Evolutionary conservation across 35 echinoderm and acorn worm species (phyloP).

Genomic region (Eucidaris tribuloides): DNA sequence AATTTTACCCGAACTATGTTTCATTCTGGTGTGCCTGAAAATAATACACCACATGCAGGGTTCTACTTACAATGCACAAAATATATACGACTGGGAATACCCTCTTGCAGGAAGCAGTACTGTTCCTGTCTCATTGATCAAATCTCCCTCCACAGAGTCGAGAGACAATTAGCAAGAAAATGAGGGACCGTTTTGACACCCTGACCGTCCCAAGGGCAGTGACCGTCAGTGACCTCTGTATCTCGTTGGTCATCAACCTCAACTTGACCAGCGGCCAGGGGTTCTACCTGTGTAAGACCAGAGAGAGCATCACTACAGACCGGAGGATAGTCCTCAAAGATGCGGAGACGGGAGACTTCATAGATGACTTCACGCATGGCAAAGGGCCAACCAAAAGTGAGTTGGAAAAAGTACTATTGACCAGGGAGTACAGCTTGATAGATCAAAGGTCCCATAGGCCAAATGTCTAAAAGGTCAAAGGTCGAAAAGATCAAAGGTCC

Average conservation of each 20-base stretch:
- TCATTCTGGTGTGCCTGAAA: too few relatives aligned
- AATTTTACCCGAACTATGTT: too few relatives aligned
- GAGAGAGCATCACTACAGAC: slow-evolving; percentile 77
- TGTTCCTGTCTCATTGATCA: too few relatives aligned
- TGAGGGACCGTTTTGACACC: slow-evolving; percentile 88
- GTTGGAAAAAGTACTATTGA: too few relatives aligned
- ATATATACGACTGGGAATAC: neutral
- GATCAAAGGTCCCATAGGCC: too few relatives aligned
- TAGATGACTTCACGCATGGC: slow-evolving; percentile 97
- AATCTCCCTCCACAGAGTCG: slow-evolving; percentile 57
- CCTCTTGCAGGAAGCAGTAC: neutral
- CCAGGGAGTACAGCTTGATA: too few relatives aligned
- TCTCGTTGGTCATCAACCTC: slow-evolving; percentile 87
- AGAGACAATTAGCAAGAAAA: slow-evolving; percentile 82
- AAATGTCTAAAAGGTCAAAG: too few relatives aligned
- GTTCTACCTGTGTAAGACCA: slow-evolving; percentile 70
- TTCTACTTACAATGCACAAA: too few relatives aligned
- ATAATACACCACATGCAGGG: too few relatives aligned
- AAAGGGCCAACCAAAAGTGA: slow-evolving; percentile 80
- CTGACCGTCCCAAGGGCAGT: slow-evolving; percentile 76
- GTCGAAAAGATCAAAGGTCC: too few relatives aligned
- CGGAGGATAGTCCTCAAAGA: slow-evolving; percentile 74
- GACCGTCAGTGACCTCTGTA: slow-evolving; percentile 77
- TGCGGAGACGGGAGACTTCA: slow-evolving; percentile 72
- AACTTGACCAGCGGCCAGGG: slow-evolving; percentile 83